Evolutionary conservation across 2,797 vertebrate species (phyloP), one percentile per base, ranked within the genome.

Genomic region (Lepus townsendii): DNA sequence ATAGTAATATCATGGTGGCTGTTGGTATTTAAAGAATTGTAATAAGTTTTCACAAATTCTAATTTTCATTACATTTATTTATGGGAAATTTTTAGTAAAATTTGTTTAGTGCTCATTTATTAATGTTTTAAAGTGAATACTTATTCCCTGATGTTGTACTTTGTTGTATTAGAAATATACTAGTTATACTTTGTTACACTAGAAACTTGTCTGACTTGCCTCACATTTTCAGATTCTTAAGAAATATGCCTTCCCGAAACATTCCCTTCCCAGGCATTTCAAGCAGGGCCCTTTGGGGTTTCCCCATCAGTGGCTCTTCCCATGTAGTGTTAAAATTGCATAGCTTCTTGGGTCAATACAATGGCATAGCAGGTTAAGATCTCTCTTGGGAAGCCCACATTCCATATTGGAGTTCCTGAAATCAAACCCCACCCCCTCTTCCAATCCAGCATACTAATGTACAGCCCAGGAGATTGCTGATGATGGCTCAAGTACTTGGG

Each of bases 51-150:
- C 35, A 65, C 19, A 85, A 73, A 52, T 93, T 47, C 19, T 82
- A 66, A 52, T 96, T 93, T 57, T 88, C 73, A 30, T 63, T 93
- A 1, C 83, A 62, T 88, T 84, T 84, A 68, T 91, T 85, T 76
- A 95, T 85, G 47, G 50, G 38, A 75, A 88, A 73, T 3, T 78
- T 57, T 27, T 80, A 82, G 35, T 90, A 77, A 72, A 60, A 66
- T 62, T 83, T 68, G 2, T 57, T 94, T 87, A 92, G 62, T 22
- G 17, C n/a, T 65, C 12, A 83, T 88, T 91, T 78, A 5, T 73
- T 2, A 60, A 10, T 95, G 32, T 69, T 63, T 93, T 72, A 76
- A 72, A 84, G 16, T 83, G 19, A 71, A 5, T 78, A 65, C 6
- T 90, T 20, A n/a, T 82, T 73, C 32, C 22, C 20, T 73, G 16